Conservation (phyloP, 2,797 vertebrate genomes). For the Parauchenoglanis punctatus region DNA sequence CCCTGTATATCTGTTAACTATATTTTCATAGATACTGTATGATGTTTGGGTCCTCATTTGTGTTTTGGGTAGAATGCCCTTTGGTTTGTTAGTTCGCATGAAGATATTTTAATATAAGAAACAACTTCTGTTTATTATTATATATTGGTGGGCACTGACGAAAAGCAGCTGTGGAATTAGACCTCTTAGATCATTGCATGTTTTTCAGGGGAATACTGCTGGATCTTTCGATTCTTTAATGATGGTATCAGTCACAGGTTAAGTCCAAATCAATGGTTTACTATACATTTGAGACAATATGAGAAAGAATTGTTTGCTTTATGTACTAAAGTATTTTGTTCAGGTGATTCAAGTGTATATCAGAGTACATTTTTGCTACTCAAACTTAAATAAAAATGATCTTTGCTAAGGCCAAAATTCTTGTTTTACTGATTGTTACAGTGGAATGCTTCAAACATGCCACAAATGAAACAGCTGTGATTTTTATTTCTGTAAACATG, state of each 20-base stretch:
- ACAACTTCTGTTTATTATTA: constrained; percentile 69
- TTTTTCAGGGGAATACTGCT: constrained; percentile 57
- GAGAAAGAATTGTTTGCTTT: constrained; percentile 67
- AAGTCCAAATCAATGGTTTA: constrained; percentile 55
- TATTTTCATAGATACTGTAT: constrained; percentile 75
- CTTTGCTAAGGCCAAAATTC: constrained; percentile 68
- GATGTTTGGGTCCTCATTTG: constrained; percentile 68
- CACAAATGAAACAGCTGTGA: not conserved
- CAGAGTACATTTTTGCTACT: constrained; percentile 74
- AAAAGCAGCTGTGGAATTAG: constrained; percentile 61
- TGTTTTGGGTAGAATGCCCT: constrained; percentile 62
- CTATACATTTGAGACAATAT: constrained; percentile 63
- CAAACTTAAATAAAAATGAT: constrained; percentile 76
- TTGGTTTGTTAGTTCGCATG: constrained; percentile 73
- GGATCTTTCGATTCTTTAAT: constrained; percentile 57
- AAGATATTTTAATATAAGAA: constrained; percentile 68
- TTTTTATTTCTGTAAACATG: not conserved
- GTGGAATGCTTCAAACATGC: not conserved
- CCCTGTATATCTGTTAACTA: constrained; percentile 77
- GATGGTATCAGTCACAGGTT: constrained; percentile 53
- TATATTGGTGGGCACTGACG: constrained; percentile 65
- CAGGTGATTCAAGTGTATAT: constrained; percentile 72
- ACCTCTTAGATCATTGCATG: constrained; percentile 67
- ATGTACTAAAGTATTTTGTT: constrained; percentile 63
- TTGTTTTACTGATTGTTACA: not conserved